phyloP scores from a whole-genome alignment of 23 tunicate genomes.

The Phallusia fumigata region DNA sequence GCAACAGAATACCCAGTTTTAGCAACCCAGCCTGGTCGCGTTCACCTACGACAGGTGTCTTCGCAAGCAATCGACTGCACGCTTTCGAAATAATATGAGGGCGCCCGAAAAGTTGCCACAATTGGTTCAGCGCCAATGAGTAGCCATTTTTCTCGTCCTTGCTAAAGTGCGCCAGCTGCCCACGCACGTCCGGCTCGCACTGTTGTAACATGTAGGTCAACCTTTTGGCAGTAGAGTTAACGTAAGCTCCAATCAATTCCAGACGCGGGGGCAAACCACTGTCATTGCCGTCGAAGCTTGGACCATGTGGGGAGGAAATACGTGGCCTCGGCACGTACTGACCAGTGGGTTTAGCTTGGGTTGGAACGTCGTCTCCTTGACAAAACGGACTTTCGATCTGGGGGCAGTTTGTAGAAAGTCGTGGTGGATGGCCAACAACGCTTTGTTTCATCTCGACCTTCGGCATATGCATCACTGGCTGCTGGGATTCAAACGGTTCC shows the following conservation, averaged over 20 bases:
- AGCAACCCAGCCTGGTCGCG: not conserved
- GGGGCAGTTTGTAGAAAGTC: too few relatives aligned
- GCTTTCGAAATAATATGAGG: not conserved
- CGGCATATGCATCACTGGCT: not conserved
- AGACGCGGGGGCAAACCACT: not conserved
- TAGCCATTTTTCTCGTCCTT: not conserved
- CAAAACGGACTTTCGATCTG: too few relatives aligned
- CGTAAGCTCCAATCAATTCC: conserved; percentile 3
- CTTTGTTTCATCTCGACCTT: not conserved
- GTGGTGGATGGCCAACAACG: not conserved
- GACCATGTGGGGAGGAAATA: not conserved
- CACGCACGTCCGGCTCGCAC: not conserved
- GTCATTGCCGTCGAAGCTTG: not conserved
- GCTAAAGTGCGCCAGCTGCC: not conserved
- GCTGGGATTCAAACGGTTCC: not conserved
- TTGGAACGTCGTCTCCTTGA: too few relatives aligned
- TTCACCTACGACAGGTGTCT: not conserved
- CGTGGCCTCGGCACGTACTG: too few relatives aligned
- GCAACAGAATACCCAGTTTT: not conserved
- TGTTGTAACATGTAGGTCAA: conserved; percentile 10
- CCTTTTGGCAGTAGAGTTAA: not conserved
- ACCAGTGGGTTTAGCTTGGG: too few relatives aligned
- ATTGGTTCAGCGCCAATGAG: not conserved
- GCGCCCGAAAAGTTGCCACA: not conserved
- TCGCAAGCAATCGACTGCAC: not conserved